A percentile compares a stretch with the other conserved stretches of the same genome.
Conservation (phyloP, 2,888 invertebrate species). For the Cheilosia scutellata region DNA sequence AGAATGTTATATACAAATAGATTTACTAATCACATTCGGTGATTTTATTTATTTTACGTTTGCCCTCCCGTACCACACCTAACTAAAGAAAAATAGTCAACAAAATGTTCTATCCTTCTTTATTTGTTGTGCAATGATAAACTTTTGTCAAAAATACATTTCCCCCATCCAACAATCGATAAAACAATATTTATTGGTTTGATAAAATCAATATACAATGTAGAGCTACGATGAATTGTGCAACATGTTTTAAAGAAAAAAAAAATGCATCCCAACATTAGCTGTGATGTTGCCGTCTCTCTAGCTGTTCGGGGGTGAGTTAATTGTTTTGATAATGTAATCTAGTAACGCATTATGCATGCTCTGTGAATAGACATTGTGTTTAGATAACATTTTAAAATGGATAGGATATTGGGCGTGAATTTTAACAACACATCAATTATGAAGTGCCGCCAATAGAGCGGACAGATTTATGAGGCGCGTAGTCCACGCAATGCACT, state of each 20-base stretch:
- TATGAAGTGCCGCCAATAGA: conserved; percentile 40
- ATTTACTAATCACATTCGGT: too few species aligned
- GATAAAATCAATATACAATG: background rate
- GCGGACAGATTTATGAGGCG: conserved; percentile 43
- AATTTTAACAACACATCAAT: conserved; percentile 39
- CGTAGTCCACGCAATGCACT: conserved; percentile 35
- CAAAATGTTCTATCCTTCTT: too few species aligned
- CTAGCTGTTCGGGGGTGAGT: background rate
- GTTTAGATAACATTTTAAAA: conserved; percentile 27
- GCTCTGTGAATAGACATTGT: conserved; percentile 17
- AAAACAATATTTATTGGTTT: conserved; percentile 2
- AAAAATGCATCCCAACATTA: conserved; percentile 36
- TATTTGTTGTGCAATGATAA: too few species aligned
- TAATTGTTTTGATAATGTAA: conserved; percentile 36
- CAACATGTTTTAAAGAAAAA: conserved; percentile 9
- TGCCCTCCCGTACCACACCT: too few species aligned
- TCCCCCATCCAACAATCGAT: background rate
- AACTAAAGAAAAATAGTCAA: too few species aligned
- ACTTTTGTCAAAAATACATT: background rate
- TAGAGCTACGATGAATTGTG: background rate
- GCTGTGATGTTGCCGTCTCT: conserved; percentile 25
- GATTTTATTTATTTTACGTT: too few species aligned
- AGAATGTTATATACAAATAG: too few species aligned
- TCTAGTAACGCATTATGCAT: conserved; percentile 20
- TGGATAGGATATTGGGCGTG: background rate